phyloP scores from a whole-genome alignment of 2,888 invertebrate genomes.

The Drosophila bunnanda region DNA sequence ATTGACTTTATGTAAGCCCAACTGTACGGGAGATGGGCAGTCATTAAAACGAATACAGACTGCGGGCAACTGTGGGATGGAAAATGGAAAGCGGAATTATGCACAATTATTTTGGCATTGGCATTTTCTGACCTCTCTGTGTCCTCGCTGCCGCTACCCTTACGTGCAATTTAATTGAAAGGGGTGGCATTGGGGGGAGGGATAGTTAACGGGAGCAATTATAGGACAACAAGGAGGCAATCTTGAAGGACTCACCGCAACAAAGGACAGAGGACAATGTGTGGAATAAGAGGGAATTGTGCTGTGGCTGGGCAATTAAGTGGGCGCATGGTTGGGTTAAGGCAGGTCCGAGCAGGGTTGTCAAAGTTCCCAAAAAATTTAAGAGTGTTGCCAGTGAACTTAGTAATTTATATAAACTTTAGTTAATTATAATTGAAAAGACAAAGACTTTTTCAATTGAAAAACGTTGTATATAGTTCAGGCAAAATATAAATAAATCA shows the following conservation, averaged over 20 bases:
- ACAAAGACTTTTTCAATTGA: not conserved
- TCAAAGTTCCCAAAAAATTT: not conserved
- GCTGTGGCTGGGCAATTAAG: slow-evolving; percentile 15
- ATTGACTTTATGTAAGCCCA: slow-evolving; percentile 7
- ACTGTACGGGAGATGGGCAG: not conserved
- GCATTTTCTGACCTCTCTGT: slow-evolving; percentile 19
- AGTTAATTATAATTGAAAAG: not conserved
- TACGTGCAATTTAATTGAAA: slow-evolving; percentile 30
- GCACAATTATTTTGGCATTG: slow-evolving; percentile 66
- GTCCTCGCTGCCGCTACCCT: not conserved
- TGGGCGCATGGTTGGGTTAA: not conserved
- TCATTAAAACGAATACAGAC: slow-evolving; percentile 12
- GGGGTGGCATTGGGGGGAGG: not conserved
- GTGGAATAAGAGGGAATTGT: slow-evolving; percentile 13
- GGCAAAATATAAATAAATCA: no score
- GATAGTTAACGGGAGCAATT: slow-evolving; percentile 31
- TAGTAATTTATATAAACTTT: not conserved
- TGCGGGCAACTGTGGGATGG: not conserved
- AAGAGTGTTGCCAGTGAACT: not conserved
- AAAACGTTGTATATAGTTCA: not conserved
- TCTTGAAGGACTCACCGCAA: slow-evolving; percentile 37
- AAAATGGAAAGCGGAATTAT: slow-evolving; percentile 51
- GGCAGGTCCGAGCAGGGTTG: slow-evolving; percentile 6
- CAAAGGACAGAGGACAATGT: slow-evolving; percentile 23
- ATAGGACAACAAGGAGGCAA: slow-evolving; percentile 30